phyloP scores from a whole-genome alignment of 2,113 vertebrate genomes.

The Oncorhynchus masou region DNA sequence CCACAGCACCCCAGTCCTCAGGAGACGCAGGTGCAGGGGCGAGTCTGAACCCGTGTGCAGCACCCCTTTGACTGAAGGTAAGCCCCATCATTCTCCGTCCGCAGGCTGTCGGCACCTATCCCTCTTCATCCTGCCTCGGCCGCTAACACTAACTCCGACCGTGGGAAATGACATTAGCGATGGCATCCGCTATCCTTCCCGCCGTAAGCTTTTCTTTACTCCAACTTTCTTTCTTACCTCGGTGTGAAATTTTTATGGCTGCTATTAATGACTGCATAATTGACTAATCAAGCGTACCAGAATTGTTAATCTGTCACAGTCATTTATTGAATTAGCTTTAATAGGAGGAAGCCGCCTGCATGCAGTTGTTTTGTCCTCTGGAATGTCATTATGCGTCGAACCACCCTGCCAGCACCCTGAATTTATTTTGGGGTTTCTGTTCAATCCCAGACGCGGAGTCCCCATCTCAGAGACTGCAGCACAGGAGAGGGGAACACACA shows the following conservation, averaged over 20 bases:
- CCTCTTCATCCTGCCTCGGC: not conserved
- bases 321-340: slow-evolving; percentile 26
- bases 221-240: not conserved
- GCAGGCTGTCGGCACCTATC: not conserved
- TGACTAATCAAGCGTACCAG: slow-evolving; percentile 10
- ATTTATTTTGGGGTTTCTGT: not conserved
- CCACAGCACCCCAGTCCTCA: slow-evolving; percentile 83
- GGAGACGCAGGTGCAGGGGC: slow-evolving; percentile 62
- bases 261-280: slow-evolving; percentile 22
- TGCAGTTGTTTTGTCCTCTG: slow-evolving; percentile 11
- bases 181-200: not conserved
- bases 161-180: not conserved
- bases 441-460: slow-evolving; percentile 66
- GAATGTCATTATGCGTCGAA: not conserved
- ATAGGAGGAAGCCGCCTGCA: slow-evolving; percentile 3
- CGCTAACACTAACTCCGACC: not conserved
- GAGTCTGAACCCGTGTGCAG: slow-evolving; percentile 73
- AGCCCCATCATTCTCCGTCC: not conserved
- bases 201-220: not conserved
- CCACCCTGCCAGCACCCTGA: not conserved
- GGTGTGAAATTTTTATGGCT: slow-evolving; percentile 21
- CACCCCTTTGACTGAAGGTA: slow-evolving; percentile 83
- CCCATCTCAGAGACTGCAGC: slow-evolving; percentile 76
- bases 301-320: slow-evolving; percentile 17
- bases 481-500: slow-evolving; percentile 74